phyloP scores from a whole-genome alignment of 2,888 invertebrate genomes.

The Helobdella robusta region DNA sequence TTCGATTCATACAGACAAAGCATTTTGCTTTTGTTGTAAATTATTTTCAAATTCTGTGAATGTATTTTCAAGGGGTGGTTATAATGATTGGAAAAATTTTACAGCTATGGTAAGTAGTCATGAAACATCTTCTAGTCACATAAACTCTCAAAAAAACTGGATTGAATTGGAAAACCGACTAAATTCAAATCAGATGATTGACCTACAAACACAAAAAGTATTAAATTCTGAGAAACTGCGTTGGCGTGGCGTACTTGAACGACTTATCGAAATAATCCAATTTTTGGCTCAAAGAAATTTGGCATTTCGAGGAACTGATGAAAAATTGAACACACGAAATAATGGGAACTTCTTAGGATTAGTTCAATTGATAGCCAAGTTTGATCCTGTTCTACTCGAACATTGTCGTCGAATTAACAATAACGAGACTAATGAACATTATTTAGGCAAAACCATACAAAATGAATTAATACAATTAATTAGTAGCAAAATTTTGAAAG shows the following conservation, averaged over 20 bases:
- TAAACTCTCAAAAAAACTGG: neutral
- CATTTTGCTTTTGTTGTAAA: too few relatives aligned
- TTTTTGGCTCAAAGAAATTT: neutral
- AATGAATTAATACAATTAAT: neutral
- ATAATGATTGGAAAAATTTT: neutral
- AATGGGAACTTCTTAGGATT: neutral
- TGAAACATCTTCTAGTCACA: neutral
- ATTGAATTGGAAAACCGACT: neutral
- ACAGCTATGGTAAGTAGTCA: neutral
- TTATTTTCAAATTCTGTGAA: too few relatives aligned
- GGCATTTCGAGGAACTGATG: neutral
- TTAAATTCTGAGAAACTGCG: neutral
- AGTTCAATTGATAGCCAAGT: neutral
- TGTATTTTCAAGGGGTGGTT: neutral
- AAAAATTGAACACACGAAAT: neutral
- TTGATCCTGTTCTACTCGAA: neutral
- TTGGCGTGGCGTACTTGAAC: neutral
- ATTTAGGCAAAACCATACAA: neutral
- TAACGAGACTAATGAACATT: neutral
- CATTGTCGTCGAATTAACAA: neutral
- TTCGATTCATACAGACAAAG: constrained; percentile 3
- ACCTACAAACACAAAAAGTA: neutral
- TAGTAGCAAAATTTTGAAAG: neutral
- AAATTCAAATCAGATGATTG: neutral
- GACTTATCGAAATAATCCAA: neutral